Conservation (phyloP, 2,888 invertebrate species). For the Synanthedon myopaeformis region DNA sequence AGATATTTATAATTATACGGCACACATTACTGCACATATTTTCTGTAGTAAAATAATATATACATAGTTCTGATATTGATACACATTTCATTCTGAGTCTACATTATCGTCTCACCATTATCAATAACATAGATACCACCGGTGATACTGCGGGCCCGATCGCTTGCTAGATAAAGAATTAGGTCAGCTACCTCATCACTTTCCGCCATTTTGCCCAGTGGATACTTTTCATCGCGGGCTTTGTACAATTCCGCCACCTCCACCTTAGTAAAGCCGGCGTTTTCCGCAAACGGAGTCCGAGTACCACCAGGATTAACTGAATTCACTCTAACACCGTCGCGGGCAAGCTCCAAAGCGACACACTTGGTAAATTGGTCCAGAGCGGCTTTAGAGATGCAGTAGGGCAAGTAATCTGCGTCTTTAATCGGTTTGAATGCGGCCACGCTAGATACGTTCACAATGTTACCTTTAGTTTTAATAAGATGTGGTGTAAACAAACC, state of each 20-base stretch:
- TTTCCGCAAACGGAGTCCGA: constrained; percentile 70
- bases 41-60: background rate
- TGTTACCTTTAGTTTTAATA: constrained; percentile 80
- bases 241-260: constrained; percentile 76
- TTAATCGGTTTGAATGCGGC: constrained; percentile 75
- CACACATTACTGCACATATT: background rate
- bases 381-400: constrained; percentile 92
- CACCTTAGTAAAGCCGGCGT: constrained; percentile 80
- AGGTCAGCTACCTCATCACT: constrained; percentile 88
- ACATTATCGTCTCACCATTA: constrained; percentile 54
- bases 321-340: constrained; percentile 85
- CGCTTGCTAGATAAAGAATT: constrained; percentile 90
- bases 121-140: constrained; percentile 73
- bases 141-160: constrained; percentile 88
- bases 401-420: constrained; percentile 81
- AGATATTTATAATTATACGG: background rate
- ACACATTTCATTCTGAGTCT: constrained; percentile 7
- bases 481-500: constrained; percentile 86
- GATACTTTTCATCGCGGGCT: constrained; percentile 83
- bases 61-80: background rate
- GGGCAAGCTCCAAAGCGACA: constrained; percentile 83
- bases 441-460: constrained; percentile 94
- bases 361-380: constrained; percentile 94
- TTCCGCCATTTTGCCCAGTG: constrained; percentile 85
- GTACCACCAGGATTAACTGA: constrained; percentile 95